Evolutionary conservation across 2,797 vertebrate genomes (phyloP).

Genomic region (Platyrinchus mystaceus): DNA sequence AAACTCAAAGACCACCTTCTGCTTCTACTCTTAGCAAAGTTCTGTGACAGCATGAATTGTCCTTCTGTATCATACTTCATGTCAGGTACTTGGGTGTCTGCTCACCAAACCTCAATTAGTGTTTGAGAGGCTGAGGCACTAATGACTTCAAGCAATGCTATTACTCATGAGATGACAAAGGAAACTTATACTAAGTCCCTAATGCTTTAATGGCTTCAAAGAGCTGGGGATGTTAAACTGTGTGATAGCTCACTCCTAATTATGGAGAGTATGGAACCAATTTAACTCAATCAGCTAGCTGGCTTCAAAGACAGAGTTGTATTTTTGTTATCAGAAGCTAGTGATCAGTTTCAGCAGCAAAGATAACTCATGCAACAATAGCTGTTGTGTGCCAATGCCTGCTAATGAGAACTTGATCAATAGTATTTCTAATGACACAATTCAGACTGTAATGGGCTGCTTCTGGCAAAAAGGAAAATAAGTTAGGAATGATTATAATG

Average conservation of each 20-base stretch:
- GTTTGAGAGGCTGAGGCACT: background rate
- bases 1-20: background rate
- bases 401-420: conserved; percentile 45
- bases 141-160: conserved; percentile 6
- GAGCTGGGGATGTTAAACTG: background rate
- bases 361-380: background rate
- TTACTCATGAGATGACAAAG: conserved; percentile 4
- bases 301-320: background rate
- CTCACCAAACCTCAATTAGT: conserved; percentile 10
- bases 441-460: background rate
- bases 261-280: background rate
- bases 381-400: conserved; percentile 9
- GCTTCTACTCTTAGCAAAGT: background rate
- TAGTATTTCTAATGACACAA: conserved; percentile 17
- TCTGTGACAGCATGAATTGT: background rate
- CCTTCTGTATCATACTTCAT: background rate
- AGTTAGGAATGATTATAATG: background rate
- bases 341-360: background rate
- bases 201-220: conserved; percentile 16
- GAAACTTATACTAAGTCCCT: background rate
- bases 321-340: conserved; percentile 19
- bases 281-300: background rate
- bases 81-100: background rate
- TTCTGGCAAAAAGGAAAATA: background rate
- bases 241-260: background rate